These are phyloP conservation scores for Tupaia chinensis DNA, from an alignment of 2,113 vertebrate genomes.

Conservation along the genomic window DNA sequence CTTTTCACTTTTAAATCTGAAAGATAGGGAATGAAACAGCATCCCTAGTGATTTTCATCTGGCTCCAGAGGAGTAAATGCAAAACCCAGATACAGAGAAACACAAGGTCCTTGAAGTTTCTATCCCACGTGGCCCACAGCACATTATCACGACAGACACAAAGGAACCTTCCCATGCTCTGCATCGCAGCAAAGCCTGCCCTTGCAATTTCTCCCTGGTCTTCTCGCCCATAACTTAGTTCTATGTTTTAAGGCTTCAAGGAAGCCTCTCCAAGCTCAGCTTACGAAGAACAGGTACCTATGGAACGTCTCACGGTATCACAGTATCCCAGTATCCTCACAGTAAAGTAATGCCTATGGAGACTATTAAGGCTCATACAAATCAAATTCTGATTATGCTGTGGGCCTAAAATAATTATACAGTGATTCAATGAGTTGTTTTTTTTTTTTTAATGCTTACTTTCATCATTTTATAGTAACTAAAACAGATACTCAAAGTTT, in stretches of 20 bases:
- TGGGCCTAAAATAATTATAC: neutral
- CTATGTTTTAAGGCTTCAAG: neutral
- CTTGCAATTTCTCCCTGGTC: neutral
- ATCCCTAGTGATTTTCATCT: neutral
- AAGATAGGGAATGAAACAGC: neutral
- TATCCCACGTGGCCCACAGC: neutral
- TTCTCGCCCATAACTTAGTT: neutral
- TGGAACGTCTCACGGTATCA: neutral
- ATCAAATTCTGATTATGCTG: neutral
- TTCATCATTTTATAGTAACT: slow-evolving; percentile 28
- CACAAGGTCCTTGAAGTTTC: neutral
- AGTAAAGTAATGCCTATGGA: neutral
- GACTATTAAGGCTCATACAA: neutral
- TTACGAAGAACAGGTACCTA: neutral
- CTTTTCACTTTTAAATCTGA: neutral
- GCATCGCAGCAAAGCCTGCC: rapidly evolving
- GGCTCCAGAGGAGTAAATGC: neutral
- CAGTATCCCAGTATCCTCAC: neutral
- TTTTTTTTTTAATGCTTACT: neutral
- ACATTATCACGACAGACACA: neutral
- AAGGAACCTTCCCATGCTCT: neutral
- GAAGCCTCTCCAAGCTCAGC: neutral
- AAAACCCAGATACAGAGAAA: neutral
- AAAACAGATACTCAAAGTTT: neutral
- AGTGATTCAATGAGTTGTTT: neutral